Conservation (phyloP, 2,113 vertebrate genomes). For the Mormyrus lacerda region DNA sequence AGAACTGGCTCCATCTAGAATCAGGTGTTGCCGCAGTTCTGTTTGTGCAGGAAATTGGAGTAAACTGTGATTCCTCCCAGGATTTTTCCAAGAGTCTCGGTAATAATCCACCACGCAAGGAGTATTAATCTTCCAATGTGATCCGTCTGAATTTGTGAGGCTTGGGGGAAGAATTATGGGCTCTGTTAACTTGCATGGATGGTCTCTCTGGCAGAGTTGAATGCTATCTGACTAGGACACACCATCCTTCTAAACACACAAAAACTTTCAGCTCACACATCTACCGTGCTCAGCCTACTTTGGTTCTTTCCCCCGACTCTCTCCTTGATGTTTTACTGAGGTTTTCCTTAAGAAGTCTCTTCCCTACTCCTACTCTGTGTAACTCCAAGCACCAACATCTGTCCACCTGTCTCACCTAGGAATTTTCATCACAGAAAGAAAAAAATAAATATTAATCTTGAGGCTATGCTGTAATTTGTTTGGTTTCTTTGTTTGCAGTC, state of each 20-base stretch:
- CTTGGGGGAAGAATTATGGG: not conserved
- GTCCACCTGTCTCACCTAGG: not conserved
- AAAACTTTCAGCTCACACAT: not conserved
- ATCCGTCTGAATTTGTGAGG: not conserved
- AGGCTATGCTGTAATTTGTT: not conserved
- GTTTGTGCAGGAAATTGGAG: slow-evolving; percentile 5
- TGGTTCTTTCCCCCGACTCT: not conserved
- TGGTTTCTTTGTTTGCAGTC: not conserved
- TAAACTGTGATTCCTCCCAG: not conserved
- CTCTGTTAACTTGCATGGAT: slow-evolving; percentile 3
- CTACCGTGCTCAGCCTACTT: not conserved
- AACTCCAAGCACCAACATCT: not conserved
- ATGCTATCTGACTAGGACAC: not conserved
- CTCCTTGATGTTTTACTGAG: not conserved
- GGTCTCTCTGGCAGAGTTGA: not conserved
- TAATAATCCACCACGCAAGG: not conserved
- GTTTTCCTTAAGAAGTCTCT: not conserved
- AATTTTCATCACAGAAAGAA: not conserved
- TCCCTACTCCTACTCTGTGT: not conserved
- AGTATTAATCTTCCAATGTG: not conserved
- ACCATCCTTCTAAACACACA: not conserved
- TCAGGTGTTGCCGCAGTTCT: slow-evolving; percentile 15
- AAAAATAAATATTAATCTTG: not conserved
- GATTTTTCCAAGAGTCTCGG: not conserved
- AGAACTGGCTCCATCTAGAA: not conserved